phyloP scores from a whole-genome alignment of 2,888 invertebrate genomes.

The Tillus elongatus region DNA sequence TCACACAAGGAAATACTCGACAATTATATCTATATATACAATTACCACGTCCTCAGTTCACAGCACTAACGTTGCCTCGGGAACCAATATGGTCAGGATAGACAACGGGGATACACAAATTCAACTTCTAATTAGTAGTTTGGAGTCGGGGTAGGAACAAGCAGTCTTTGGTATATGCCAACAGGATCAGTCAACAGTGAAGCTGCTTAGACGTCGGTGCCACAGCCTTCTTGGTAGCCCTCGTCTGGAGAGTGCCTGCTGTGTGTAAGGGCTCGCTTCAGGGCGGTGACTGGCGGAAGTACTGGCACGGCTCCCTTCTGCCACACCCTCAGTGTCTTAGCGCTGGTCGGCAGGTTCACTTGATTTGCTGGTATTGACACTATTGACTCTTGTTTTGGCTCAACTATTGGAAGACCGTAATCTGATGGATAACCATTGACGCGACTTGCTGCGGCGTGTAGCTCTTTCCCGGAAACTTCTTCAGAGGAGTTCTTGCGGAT shows the following conservation, averaged over 20 bases:
- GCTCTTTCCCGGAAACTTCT: constrained; percentile 54
- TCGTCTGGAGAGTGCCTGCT: constrained; percentile 83
- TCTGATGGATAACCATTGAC: constrained; percentile 60
- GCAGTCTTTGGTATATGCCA: constrained; percentile 24
- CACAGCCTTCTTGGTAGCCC: constrained; percentile 87
- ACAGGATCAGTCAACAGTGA: constrained; percentile 21
- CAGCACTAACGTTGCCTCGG: too few species aligned
- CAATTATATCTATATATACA: too few species aligned
- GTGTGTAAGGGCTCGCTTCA: constrained; percentile 74
- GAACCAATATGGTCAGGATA: too few species aligned
- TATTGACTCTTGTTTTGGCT: constrained; percentile 34
- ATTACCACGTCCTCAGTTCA: too few species aligned
- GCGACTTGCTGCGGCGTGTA: constrained; percentile 42
- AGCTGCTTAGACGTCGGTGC: constrained; percentile 71
- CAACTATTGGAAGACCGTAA: constrained; percentile 65
- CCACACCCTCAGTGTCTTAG: constrained; percentile 80
- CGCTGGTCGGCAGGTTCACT: constrained; percentile 47
- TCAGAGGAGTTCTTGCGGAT: constrained; percentile 54
- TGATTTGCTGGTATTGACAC: constrained; percentile 39
- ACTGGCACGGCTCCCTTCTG: constrained; percentile 77
- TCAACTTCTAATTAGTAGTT: too few species aligned
- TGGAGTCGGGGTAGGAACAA: constrained; percentile 23
- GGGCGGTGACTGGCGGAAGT: constrained; percentile 73
- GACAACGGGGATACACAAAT: too few species aligned
- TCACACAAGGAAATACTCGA: constrained; percentile 23